Conservation (phyloP, 2,888 invertebrate species). For the Dichetophora obliterata region DNA sequence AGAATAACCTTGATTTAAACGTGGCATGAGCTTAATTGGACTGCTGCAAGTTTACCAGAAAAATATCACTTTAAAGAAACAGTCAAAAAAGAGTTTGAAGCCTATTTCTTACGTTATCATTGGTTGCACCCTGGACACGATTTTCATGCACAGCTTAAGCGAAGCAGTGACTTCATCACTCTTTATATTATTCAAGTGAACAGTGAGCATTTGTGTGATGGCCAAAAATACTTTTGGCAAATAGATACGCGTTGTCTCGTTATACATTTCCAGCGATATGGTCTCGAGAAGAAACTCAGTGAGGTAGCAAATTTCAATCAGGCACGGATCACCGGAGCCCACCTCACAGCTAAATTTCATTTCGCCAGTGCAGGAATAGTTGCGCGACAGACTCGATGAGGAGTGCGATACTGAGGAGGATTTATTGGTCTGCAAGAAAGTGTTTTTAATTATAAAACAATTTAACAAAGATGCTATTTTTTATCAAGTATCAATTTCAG, state of each 20-base stretch:
- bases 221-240: constrained; percentile 81
- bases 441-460: no score
- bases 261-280: constrained; percentile 81
- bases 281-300: constrained; percentile 83
- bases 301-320: constrained; percentile 79
- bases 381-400: constrained; percentile 41
- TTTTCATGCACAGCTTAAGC: constrained; percentile 79
- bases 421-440: constrained; percentile 53
- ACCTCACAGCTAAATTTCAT: constrained; percentile 70
- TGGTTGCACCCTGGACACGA: constrained; percentile 82
- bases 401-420: constrained; percentile 39
- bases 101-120: constrained; percentile 69
- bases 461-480: no score
- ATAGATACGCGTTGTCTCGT: constrained; percentile 83
- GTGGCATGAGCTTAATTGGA: constrained; percentile 62
- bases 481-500: no score
- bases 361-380: constrained; percentile 48
- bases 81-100: not conserved
- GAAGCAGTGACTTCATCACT: constrained; percentile 75
- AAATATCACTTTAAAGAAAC: not conserved
- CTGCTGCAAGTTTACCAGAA: constrained; percentile 55
- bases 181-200: constrained; percentile 70
- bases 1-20: constrained; percentile 45
- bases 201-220: constrained; percentile 75
- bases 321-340: constrained; percentile 75